Conservation (phyloP, 1,140 invertebrate species). For the Saccostrea glomerata region DNA sequence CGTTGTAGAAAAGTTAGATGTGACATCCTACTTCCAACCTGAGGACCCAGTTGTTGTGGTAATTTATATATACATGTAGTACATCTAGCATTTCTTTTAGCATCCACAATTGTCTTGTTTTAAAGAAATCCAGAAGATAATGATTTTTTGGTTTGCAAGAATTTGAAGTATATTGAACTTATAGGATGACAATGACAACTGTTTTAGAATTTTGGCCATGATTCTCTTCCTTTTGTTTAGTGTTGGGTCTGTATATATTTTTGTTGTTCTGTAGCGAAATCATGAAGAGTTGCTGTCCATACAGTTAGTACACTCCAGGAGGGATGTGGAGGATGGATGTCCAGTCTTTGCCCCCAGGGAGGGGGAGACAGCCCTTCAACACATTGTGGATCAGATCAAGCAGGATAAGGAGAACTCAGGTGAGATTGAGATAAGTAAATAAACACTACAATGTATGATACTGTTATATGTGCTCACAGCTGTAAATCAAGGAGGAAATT, state of each 20-base stretch:
- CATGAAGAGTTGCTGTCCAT: constrained; percentile 71
- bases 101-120: background rate
- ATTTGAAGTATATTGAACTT: too few species aligned
- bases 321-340: constrained; percentile 66
- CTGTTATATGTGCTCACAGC: too few species aligned
- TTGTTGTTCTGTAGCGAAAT: constrained; percentile 63
- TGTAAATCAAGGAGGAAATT: too few species aligned
- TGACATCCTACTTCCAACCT: constrained; percentile 64
- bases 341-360: constrained; percentile 73
- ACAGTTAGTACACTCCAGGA: constrained; percentile 73
- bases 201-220: too few species aligned
- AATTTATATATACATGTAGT: constrained; percentile 33
- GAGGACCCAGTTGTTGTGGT: constrained; percentile 66
- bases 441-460: background rate
- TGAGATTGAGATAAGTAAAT: constrained; percentile 53
- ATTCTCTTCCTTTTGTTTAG: too few species aligned
- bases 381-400: constrained; percentile 70
- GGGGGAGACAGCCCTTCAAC: constrained; percentile 75
- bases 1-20: constrained; percentile 65
- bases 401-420: constrained; percentile 66
- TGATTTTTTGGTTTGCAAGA: too few species aligned
- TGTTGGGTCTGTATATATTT: background rate
- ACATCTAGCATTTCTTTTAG: background rate
- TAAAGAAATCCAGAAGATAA: too few species aligned
- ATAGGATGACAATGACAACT: too few species aligned